Evolutionary conservation across 1,140 invertebrate species (phyloP).

Genomic region (Myzus persicae): DNA sequence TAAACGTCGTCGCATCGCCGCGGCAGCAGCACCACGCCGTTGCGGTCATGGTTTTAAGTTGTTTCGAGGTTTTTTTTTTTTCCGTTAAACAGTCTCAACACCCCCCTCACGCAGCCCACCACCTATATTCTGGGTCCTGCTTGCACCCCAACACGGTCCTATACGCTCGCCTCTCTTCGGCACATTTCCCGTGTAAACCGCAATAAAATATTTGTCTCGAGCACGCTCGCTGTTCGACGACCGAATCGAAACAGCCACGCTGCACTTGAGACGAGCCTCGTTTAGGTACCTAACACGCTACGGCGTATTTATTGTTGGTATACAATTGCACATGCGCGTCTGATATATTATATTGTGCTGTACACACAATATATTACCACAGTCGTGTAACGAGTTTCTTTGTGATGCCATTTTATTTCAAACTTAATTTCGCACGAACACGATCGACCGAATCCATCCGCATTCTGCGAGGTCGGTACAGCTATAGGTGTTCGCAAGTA

Average conservation of each 20-base stretch:
- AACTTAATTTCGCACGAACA: neutral
- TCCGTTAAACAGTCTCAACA: slow-evolving; percentile 17
- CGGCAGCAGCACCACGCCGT: no score
- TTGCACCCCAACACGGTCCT: neutral
- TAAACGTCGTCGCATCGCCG: neutral
- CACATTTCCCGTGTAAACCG: slow-evolving; percentile 25
- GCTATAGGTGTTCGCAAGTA: no score
- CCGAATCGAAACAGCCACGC: neutral
- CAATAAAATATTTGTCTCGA: slow-evolving; percentile 27
- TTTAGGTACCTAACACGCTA: neutral
- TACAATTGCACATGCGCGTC: no score
- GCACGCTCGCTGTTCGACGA: neutral
- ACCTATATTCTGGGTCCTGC: neutral
- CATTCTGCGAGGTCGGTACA: no score
- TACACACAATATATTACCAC: neutral
- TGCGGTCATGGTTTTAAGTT: no score
- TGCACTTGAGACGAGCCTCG: no score
- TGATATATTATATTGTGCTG: neutral
- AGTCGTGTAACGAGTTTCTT: neutral
- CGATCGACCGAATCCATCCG: no score
- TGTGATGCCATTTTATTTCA: neutral
- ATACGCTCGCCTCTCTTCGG: neutral
- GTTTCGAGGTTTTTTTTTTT: slow-evolving; percentile 21
- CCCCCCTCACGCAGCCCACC: neutral
- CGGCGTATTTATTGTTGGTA: neutral